A percentile compares a stretch with the other conserved stretches of the same genome.
phyloP scores from a whole-genome alignment of 2,797 vertebrate species.

The Zalophus californianus region DNA sequence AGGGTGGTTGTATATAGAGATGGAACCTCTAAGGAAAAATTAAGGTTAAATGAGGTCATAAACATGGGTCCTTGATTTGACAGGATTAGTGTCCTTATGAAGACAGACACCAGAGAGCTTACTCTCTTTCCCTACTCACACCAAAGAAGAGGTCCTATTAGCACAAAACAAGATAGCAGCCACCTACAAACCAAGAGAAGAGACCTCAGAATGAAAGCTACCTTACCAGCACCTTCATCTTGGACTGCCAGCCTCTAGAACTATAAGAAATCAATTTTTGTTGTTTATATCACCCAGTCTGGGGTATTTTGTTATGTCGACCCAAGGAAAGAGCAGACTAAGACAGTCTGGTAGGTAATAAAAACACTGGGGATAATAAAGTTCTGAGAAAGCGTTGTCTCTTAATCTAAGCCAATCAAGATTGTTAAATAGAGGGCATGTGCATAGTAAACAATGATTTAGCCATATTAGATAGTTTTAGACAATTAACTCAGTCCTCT shows the following conservation, averaged over 20 bases:
- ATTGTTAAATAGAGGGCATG: neutral
- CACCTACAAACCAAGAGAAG: neutral
- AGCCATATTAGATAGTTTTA: neutral
- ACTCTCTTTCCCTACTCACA: neutral
- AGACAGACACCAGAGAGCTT: neutral
- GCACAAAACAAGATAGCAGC: neutral
- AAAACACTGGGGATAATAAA: neutral
- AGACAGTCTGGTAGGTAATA: neutral
- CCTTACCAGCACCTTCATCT: neutral
- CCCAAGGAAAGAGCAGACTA: neutral
- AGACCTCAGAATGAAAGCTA: neutral
- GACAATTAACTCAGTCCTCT: neutral
- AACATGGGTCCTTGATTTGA: neutral
- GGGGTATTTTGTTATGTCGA: neutral
- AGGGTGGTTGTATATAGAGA: neutral
- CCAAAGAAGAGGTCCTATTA: neutral
- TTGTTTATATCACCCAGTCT: neutral
- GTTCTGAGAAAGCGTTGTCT: neutral
- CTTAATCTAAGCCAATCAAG: neutral
- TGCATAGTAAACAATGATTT: neutral
- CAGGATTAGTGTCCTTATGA: neutral
- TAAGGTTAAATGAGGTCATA: neutral
- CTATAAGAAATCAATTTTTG: neutral
- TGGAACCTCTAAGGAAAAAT: neutral
- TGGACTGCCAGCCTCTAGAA: neutral